Conservation (phyloP, 37 sponge, comb jelly and placozoan genomes). For the Beroe forskalii region DNA sequence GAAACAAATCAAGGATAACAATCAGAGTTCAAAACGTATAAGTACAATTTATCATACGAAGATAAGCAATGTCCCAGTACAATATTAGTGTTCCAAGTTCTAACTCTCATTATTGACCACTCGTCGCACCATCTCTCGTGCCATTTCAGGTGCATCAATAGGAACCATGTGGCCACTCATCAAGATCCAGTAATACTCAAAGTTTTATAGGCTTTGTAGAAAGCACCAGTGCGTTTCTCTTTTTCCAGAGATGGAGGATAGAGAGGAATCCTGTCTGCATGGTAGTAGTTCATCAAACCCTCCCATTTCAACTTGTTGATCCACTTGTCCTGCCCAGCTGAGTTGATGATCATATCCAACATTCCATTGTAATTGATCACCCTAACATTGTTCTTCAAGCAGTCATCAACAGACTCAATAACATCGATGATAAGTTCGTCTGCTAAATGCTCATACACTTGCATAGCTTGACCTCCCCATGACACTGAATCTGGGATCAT, state of each 20-base stretch:
- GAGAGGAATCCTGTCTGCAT: not conserved
- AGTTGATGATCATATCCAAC: conserved; percentile 59
- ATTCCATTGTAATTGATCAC: conserved; percentile 59
- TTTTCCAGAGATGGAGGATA: conserved; percentile 21
- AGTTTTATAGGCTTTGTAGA: conserved; percentile 57
- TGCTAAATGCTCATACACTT: not conserved
- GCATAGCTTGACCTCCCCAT: conserved; percentile 25
- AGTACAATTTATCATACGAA: too few relatives aligned
- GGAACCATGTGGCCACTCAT: conserved; percentile 67
- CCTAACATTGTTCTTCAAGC: not conserved
- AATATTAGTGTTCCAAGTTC: too few relatives aligned
- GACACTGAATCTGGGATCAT: conserved; percentile 2
- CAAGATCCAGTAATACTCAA: conserved; percentile 61
- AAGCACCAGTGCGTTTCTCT: conserved; percentile 37
- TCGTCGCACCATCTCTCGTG: conserved; percentile 48
- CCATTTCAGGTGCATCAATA: conserved; percentile 65
- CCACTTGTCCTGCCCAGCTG: conserved; percentile 63
- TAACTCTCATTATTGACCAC: not conserved
- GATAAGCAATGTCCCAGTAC: too few relatives aligned
- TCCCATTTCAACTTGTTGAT: conserved; percentile 50
- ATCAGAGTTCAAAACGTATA: too few relatives aligned
- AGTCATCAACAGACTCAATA: conserved; percentile 64
- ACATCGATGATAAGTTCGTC: conserved; percentile 61
- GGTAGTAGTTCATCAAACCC: not conserved
- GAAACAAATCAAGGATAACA: too few relatives aligned